phyloP scores from a whole-genome alignment of 2,888 invertebrate genomes.

The Aelia acuminata region DNA sequence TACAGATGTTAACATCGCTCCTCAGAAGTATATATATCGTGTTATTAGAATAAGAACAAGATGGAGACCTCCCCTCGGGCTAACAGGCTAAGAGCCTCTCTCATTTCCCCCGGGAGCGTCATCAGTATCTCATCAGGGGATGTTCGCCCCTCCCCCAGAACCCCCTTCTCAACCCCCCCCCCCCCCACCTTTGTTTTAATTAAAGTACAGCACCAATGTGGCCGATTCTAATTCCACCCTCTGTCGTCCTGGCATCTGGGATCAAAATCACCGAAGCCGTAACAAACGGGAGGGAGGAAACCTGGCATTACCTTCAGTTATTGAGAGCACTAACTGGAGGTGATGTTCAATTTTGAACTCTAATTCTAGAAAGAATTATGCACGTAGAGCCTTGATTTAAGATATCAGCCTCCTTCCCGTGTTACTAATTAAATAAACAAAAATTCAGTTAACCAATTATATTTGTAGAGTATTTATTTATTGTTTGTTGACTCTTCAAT shows the following conservation, averaged over 20 bases:
- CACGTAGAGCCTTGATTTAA: too few species aligned
- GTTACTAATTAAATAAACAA: too few species aligned
- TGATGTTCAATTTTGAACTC: neutral
- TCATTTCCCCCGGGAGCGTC: conserved; percentile 37
- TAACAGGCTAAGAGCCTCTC: conserved; percentile 3
- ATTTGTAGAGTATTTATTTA: too few species aligned
- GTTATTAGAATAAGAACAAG: conserved; percentile 57
- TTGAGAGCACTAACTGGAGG: neutral
- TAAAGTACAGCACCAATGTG: conserved; percentile 24
- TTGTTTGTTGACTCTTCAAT: too few species aligned
- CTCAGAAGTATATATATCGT: conserved; percentile 51
- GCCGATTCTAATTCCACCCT: conserved; percentile 27
- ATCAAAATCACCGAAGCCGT: conserved; percentile 8
- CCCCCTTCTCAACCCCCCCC: too few species aligned
- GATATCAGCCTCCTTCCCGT: too few species aligned
- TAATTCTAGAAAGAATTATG: neutral
- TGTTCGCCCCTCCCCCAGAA: neutral
- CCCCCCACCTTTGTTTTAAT: conserved; percentile 40
- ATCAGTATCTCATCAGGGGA: conserved; percentile 45
- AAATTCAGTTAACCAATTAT: too few species aligned
- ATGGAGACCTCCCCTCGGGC: neutral
- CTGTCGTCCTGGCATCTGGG: neutral
- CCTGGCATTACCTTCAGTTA: neutral
- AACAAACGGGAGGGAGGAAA: neutral
- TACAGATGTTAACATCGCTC: conserved; percentile 40